A percentile compares a stretch with the other conserved stretches of the same genome.
phyloP scores from a whole-genome alignment of 2,888 invertebrate genomes.

The Malacosoma neustria region DNA sequence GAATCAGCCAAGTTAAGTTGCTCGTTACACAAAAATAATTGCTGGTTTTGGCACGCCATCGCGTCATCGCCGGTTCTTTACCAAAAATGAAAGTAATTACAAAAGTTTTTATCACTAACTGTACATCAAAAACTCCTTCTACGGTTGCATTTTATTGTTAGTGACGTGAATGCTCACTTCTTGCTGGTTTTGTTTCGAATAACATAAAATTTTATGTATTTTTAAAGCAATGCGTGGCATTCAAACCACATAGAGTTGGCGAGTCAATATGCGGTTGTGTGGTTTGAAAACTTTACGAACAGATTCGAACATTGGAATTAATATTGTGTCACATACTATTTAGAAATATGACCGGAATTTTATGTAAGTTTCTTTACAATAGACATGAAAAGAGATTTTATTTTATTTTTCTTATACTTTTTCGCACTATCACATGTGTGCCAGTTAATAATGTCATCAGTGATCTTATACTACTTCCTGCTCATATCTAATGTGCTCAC shows the following conservation, averaged over 20 bases:
- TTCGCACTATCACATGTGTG: no score
- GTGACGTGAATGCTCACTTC: conserved; percentile 25
- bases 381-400: no score
- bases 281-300: not conserved
- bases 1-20: conserved; percentile 27
- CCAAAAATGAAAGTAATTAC: conserved; percentile 69
- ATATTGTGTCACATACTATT: no score
- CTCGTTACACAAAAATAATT: conserved; percentile 58
- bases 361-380: no score
- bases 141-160: conserved; percentile 34
- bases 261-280: not conserved
- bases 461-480: no score
- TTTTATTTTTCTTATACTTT: no score
- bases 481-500: no score
- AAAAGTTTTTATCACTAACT: conserved; percentile 70
- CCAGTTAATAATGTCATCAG: no score
- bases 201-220: conserved; percentile 25
- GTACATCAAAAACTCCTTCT: conserved; percentile 59
- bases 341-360: no score
- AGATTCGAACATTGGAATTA: not conserved
- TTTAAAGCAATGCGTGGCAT: conserved; percentile 4
- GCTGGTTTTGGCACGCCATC: conserved; percentile 67
- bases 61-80: conserved; percentile 60
- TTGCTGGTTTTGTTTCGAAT: conserved; percentile 26
- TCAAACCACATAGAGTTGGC: not conserved